Evolutionary conservation across 1,140 invertebrate genomes (phyloP).

Genomic region (Eciton burchellii): DNA sequence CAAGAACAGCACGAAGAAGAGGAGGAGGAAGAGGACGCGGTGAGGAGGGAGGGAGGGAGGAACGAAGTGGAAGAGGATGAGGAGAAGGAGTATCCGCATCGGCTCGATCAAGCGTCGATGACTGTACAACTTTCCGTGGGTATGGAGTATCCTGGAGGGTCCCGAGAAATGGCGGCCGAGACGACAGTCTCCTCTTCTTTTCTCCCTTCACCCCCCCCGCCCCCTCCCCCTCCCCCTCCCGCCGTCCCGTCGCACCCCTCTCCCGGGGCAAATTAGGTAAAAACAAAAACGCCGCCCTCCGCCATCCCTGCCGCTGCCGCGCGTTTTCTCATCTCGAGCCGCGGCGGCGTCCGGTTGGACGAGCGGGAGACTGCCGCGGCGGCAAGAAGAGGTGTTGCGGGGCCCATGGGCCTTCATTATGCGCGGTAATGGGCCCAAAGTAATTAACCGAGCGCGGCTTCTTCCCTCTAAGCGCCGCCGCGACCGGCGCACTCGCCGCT

Average conservation of each 20-base stretch:
- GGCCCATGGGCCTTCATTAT: slow-evolving; percentile 63
- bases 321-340: slow-evolving; percentile 55
- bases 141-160: slow-evolving; percentile 71
- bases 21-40: slow-evolving; percentile 6
- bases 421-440: slow-evolving; percentile 73
- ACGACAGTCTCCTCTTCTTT: slow-evolving; percentile 62
- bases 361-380: slow-evolving; percentile 35
- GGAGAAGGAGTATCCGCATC: slow-evolving; percentile 68
- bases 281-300: slow-evolving; percentile 77
- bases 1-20: slow-evolving; percentile 25
- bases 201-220: slow-evolving; percentile 12
- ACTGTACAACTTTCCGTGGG: slow-evolving; percentile 79
- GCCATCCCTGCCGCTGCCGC: background rate
- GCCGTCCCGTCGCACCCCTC: background rate
- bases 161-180: slow-evolving; percentile 70
- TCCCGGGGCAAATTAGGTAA: slow-evolving; percentile 78
- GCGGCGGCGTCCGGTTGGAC: slow-evolving; percentile 30
- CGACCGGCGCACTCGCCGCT: slow-evolving; percentile 9
- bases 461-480: slow-evolving; percentile 38
- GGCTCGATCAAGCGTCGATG: slow-evolving; percentile 81
- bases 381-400: slow-evolving; percentile 70
- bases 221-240: slow-evolving; percentile 30
- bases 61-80: slow-evolving; percentile 6
- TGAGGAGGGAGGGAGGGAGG: background rate
- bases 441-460: slow-evolving; percentile 74